Percentiles rank a stretch among this genome's conserved stretches.
These are phyloP conservation scores for Xerus inauris DNA, from an alignment of 2,113 vertebrate species.

Conservation along the genomic window DNA sequence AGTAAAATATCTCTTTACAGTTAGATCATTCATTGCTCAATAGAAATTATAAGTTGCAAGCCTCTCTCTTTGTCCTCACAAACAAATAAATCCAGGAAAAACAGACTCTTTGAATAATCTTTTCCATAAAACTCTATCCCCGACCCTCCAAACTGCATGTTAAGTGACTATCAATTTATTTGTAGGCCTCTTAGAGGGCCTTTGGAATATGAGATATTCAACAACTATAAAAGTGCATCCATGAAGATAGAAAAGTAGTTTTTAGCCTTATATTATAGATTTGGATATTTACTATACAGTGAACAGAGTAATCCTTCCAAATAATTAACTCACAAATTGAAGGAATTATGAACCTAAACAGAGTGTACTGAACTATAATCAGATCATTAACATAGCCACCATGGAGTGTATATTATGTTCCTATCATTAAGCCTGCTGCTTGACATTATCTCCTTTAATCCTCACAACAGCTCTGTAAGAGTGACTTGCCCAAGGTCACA, in stretches of 20 bases:
- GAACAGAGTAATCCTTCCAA: slow-evolving; percentile 60
- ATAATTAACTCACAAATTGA: slow-evolving; percentile 72
- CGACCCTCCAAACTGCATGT: slow-evolving; percentile 69
- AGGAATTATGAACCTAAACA: slow-evolving; percentile 68
- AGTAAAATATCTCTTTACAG: slow-evolving; percentile 74
- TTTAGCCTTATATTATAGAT: slow-evolving; percentile 59
- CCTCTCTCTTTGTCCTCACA: slow-evolving; percentile 67
- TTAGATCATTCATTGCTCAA: slow-evolving; percentile 67
- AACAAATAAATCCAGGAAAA: slow-evolving; percentile 79
- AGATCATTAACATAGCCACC: slow-evolving; percentile 62
- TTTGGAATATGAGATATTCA: slow-evolving; percentile 69
- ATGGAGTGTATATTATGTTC: background rate
- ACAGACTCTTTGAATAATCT: slow-evolving; percentile 80
- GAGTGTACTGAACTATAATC: slow-evolving; percentile 57
- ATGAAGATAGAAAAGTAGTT: slow-evolving; percentile 63
- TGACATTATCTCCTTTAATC: slow-evolving; percentile 44
- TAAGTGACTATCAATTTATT: slow-evolving; percentile 74
- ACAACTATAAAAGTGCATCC: slow-evolving; percentile 71
- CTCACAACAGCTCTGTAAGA: slow-evolving; percentile 13
- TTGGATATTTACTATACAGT: slow-evolving; percentile 56
- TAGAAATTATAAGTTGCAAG: slow-evolving; percentile 76
- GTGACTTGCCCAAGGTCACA: slow-evolving; percentile 68
- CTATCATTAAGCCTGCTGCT: slow-evolving; percentile 3
- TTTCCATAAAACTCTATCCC: slow-evolving; percentile 65
- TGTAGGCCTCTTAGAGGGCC: slow-evolving; percentile 8